phyloP scores from a whole-genome alignment of 2,888 invertebrate genomes.

The Macrophya annulata region DNA sequence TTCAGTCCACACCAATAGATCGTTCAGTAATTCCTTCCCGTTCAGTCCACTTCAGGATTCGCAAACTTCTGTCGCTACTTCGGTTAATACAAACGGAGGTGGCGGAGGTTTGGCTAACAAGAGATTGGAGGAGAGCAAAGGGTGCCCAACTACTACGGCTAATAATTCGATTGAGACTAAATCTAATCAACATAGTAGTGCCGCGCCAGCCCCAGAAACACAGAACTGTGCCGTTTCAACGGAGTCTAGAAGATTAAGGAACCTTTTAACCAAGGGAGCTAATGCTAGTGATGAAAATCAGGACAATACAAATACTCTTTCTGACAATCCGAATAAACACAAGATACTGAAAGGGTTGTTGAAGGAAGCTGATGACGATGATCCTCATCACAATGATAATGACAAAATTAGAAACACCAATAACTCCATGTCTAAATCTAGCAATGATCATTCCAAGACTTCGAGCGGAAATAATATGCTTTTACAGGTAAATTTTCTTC shows the following conservation, averaged over 20 bases:
- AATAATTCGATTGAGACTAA: conserved; percentile 57
- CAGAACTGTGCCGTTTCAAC: conserved; percentile 71
- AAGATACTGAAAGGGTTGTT: conserved; percentile 84
- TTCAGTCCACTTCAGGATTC: conserved; percentile 84
- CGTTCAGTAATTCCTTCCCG: conserved; percentile 82
- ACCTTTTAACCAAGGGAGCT: conserved; percentile 79
- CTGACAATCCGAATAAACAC: conserved; percentile 79
- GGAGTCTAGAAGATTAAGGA: conserved; percentile 81
- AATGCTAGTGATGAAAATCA: conserved; percentile 70
- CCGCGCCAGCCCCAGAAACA: conserved; percentile 60
- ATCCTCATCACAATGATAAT: conserved; percentile 80
- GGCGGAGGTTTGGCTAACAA: conserved; percentile 60
- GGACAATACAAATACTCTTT: conserved; percentile 68
- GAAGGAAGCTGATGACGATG: conserved; percentile 86
- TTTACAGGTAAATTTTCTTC: conserved; percentile 81
- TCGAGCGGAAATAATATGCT: conserved; percentile 84
- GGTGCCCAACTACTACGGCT: conserved; percentile 48
- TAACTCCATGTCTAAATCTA: conserved; percentile 69
- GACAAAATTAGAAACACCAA: conserved; percentile 79
- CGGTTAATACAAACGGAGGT: conserved; percentile 11
- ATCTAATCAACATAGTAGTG: conserved; percentile 49
- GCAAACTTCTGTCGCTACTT: conserved; percentile 76
- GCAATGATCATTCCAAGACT: conserved; percentile 78
- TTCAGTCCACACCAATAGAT: conserved; percentile 80
- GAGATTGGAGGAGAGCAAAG: conserved; percentile 60